phyloP scores from a whole-genome alignment of 2,797 vertebrate species.

The Bovichtus diacanthus region DNA sequence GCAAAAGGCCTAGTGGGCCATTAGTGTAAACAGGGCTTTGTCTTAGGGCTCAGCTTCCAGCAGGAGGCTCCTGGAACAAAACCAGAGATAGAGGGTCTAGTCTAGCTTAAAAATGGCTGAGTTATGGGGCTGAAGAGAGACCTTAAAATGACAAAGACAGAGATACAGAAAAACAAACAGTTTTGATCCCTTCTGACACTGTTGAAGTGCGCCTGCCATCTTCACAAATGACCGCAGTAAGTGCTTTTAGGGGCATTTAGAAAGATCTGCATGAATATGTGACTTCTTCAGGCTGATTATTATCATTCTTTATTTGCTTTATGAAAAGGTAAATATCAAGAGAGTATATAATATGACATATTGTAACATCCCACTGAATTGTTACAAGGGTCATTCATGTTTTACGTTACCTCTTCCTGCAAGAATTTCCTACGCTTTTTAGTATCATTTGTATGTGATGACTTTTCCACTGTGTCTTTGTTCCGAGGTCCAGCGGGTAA shows the following conservation, averaged over 20 bases:
- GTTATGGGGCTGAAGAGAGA: constrained; percentile 69
- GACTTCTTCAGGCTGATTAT: not conserved
- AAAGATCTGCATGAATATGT: constrained; percentile 9
- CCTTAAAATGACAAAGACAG: constrained; percentile 76
- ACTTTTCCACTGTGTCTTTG: constrained; percentile 49
- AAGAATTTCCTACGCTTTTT: constrained; percentile 12
- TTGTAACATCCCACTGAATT: not conserved
- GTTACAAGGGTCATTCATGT: not conserved
- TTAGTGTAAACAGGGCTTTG: constrained; percentile 92
- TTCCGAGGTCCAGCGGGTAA: constrained; percentile 42
- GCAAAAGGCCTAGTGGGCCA: constrained; percentile 84
- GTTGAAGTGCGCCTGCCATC: constrained; percentile 25
- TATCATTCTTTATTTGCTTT: not conserved
- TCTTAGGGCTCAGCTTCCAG: constrained; percentile 85
- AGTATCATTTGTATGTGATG: constrained; percentile 2
- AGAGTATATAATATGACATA: not conserved
- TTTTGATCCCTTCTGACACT: constrained; percentile 50
- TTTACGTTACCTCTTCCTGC: constrained; percentile 7
- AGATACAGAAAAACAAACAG: constrained; percentile 69
- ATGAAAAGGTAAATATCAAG: not conserved
- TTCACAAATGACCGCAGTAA: constrained; percentile 34
- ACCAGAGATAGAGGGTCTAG: constrained; percentile 81
- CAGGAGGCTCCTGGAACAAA: constrained; percentile 84
- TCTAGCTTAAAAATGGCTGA: constrained; percentile 78
- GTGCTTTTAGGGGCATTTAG: constrained; percentile 42